Conservation (phyloP, 2,888 invertebrate genomes). For the Latheticus oryzae region DNA sequence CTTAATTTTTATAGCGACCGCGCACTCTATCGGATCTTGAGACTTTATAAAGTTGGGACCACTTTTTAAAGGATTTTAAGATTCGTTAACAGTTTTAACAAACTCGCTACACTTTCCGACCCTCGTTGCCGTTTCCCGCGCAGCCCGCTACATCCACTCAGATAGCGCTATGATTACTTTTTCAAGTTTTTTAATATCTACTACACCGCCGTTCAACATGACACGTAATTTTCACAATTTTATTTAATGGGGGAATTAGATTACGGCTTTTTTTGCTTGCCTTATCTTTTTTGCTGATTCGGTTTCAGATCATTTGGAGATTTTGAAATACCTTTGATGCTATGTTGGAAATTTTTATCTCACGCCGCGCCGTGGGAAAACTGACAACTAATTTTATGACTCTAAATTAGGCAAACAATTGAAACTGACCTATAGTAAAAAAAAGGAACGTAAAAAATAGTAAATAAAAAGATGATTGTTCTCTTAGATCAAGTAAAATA, state of each 20-base stretch:
- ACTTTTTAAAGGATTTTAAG: slow-evolving; percentile 65
- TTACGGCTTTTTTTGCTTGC: slow-evolving; percentile 49
- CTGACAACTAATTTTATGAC: no score
- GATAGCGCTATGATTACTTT: slow-evolving; percentile 60
- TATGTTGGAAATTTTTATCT: no score
- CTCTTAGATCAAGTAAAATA: no score
- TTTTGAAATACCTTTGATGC: no score
- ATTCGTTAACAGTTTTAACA: slow-evolving; percentile 66
- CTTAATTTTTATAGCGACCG: slow-evolving; percentile 64
- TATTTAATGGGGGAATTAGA: slow-evolving; percentile 58
- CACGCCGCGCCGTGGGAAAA: no score
- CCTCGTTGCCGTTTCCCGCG: slow-evolving; percentile 51
- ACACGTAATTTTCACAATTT: slow-evolving; percentile 61
- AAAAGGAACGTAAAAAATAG: no score
- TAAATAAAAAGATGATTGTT: no score
- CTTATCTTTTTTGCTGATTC: slow-evolving; percentile 47
- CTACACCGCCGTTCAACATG: slow-evolving; percentile 61
- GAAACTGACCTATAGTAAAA: no score
- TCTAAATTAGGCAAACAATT: no score
- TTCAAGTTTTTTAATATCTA: slow-evolving; percentile 64
- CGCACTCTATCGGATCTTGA: slow-evolving; percentile 59
- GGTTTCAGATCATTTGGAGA: slow-evolving; percentile 32
- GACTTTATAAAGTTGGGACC: slow-evolving; percentile 63
- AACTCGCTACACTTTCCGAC: slow-evolving; percentile 62
- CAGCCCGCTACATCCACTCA: slow-evolving; percentile 45